phyloP scores from a whole-genome alignment of 1,140 invertebrate genomes.

The Drosophila sproati region DNA sequence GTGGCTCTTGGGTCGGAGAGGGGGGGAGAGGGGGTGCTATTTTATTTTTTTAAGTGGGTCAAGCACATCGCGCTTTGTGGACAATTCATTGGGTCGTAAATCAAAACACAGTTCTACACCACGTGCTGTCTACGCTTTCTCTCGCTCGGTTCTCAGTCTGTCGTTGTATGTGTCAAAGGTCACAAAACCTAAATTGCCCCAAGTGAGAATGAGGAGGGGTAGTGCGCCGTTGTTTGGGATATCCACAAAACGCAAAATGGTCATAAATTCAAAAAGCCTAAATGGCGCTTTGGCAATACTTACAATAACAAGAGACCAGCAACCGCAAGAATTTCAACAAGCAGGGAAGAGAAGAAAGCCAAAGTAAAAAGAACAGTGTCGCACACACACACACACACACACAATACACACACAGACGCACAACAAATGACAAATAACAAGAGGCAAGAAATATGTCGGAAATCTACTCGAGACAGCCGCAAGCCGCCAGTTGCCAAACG shows the following conservation, averaged over 20 bases:
- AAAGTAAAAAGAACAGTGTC: slow-evolving; percentile 4
- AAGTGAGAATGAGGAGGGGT: background rate
- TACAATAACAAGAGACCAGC: slow-evolving; percentile 23
- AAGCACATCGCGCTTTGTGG: slow-evolving; percentile 31
- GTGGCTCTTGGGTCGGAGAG: no score
- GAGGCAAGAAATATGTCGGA: slow-evolving; percentile 75
- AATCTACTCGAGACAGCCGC: slow-evolving; percentile 76
- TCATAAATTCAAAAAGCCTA: slow-evolving; percentile 75
- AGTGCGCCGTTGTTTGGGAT: background rate
- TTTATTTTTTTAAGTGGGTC: slow-evolving; percentile 30
- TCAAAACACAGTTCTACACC: slow-evolving; percentile 50
- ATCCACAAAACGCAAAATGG: slow-evolving; percentile 75
- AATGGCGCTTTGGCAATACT: slow-evolving; percentile 71
- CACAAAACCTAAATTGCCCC: slow-evolving; percentile 67
- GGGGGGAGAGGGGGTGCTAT: no score
- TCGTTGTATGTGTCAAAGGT: slow-evolving; percentile 52
- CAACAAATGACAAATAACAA: slow-evolving; percentile 76
- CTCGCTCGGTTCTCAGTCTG: background rate
- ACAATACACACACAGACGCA: slow-evolving; percentile 54
- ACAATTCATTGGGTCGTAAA: slow-evolving; percentile 51
- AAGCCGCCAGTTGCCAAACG: slow-evolving; percentile 53
- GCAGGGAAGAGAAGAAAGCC: background rate
- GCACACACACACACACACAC: slow-evolving; percentile 6
- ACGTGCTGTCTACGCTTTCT: slow-evolving; percentile 13
- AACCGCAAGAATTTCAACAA: slow-evolving; percentile 38